Evolutionary conservation across 2,113 vertebrate species (phyloP).

Genomic region (Rhinopomastus cyanomelas): DNA sequence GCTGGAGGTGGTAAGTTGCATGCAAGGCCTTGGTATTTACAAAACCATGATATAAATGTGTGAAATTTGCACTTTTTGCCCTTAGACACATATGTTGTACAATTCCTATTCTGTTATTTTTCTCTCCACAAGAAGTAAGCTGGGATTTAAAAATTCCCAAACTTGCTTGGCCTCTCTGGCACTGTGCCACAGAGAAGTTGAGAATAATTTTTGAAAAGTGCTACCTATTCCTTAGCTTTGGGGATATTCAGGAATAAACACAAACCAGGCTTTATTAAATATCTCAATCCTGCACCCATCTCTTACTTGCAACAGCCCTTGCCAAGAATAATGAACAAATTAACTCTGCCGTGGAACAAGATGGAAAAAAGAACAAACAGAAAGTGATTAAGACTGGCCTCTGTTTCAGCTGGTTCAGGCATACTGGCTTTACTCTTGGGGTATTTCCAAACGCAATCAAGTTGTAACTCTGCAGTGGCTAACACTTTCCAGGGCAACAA

Average conservation of each 20-base stretch:
- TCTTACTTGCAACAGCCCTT: not conserved
- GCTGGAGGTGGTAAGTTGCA: not conserved
- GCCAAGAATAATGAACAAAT: not conserved
- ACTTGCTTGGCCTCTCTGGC: not conserved
- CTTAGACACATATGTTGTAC: not conserved
- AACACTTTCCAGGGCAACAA: not conserved
- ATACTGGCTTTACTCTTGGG: not conserved
- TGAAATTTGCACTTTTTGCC: not conserved
- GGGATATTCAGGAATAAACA: not conserved
- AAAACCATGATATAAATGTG: not conserved
- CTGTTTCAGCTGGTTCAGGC: not conserved
- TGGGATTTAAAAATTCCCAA: not conserved
- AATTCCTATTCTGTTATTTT: not conserved
- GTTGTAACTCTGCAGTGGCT: not conserved
- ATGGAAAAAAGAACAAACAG: not conserved
- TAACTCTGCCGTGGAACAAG: not conserved
- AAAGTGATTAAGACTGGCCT: not conserved
- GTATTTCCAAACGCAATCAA: not conserved
- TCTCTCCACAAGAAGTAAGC: not conserved
- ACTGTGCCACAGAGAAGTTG: not conserved
- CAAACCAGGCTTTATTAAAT: not conserved
- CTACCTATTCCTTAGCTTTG: not conserved
- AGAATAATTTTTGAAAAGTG: not conserved
- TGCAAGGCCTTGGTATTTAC: not conserved
- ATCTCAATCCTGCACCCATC: not conserved